Percentiles rank a stretch among this genome's conserved stretches.
Conservation (phyloP, 2,888 invertebrate genomes). For the Allacma fusca region DNA sequence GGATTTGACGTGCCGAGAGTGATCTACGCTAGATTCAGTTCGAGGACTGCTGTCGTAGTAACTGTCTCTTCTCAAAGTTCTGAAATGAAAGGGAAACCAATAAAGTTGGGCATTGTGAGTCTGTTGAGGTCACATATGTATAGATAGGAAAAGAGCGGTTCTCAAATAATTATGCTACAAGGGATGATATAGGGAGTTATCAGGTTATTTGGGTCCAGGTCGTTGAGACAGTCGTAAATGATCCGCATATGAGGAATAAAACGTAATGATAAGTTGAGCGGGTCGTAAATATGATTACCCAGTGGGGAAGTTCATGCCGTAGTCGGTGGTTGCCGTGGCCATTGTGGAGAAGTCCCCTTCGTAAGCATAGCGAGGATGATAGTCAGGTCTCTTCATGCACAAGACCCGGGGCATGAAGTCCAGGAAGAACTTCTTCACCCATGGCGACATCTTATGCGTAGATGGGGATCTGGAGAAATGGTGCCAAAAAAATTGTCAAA, state of each 20-base stretch:
- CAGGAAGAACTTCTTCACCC: slow-evolving; percentile 88
- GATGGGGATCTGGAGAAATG: slow-evolving; percentile 77
- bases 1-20: slow-evolving; percentile 59
- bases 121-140: not conserved
- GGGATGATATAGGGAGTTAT: not conserved
- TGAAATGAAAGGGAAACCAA: slow-evolving; percentile 29
- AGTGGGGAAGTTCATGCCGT: slow-evolving; percentile 58
- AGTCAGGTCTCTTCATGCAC: slow-evolving; percentile 90
- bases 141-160: too few relatives aligned
- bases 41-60: slow-evolving; percentile 60
- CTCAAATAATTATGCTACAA: not conserved
- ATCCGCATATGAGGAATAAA: not conserved
- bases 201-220: not conserved
- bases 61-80: slow-evolving; percentile 55
- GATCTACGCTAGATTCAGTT: slow-evolving; percentile 60
- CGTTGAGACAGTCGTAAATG: not conserved
- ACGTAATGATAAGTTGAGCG: slow-evolving; percentile 16
- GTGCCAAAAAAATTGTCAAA: slow-evolving; percentile 27
- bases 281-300: slow-evolving; percentile 49
- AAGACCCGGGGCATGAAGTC: slow-evolving; percentile 89
- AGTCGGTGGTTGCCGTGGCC: slow-evolving; percentile 47
- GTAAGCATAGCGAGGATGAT: slow-evolving; percentile 72
- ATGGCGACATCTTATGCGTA: slow-evolving; percentile 91
- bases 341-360: slow-evolving; percentile 76
- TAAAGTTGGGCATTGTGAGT: not conserved